Conservation (phyloP, 1,140 invertebrate genomes). For the Epicauta chinensis region DNA sequence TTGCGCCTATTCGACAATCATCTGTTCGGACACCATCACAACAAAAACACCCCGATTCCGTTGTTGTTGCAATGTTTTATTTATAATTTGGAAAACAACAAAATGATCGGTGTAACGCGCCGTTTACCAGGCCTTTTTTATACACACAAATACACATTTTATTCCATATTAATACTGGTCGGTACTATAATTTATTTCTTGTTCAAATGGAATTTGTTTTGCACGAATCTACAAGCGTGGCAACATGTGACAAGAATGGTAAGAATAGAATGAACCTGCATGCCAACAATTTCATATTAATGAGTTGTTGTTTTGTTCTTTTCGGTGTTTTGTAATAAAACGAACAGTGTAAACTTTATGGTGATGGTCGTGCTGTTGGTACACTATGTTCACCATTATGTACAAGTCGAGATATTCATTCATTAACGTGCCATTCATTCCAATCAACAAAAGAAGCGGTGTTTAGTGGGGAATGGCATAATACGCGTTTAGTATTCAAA, state of each 20-base stretch:
- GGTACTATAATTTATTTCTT: conserved; percentile 37
- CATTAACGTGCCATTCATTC: conserved; percentile 51
- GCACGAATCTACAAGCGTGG: conserved; percentile 51
- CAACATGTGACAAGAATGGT: conserved; percentile 51
- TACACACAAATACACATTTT: conserved; percentile 15
- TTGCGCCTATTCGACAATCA: background rate
- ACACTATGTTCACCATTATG: conserved; percentile 53
- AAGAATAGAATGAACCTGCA: too few relatives aligned
- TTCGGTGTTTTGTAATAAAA: conserved; percentile 2
- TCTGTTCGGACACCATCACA: too few relatives aligned
- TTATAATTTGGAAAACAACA: background rate
- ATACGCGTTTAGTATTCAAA: conserved; percentile 51
- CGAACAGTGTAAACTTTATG: conserved; percentile 51
- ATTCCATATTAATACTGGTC: conserved; percentile 8
- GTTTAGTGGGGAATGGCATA: conserved; percentile 51
- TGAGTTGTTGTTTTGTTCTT: conserved; percentile 5
- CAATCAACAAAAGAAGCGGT: conserved; percentile 51
- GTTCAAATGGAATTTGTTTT: conserved; percentile 52
- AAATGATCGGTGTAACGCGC: conserved; percentile 1
- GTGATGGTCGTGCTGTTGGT: conserved; percentile 47
- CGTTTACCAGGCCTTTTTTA: conserved; percentile 21
- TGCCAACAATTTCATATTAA: too few relatives aligned
- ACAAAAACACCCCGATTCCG: too few relatives aligned
- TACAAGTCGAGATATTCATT: conserved; percentile 45
- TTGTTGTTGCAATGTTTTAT: background rate